Evolutionary conservation across 2,888 invertebrate species (phyloP).

Genomic region (Chrysolina oricalcia): DNA sequence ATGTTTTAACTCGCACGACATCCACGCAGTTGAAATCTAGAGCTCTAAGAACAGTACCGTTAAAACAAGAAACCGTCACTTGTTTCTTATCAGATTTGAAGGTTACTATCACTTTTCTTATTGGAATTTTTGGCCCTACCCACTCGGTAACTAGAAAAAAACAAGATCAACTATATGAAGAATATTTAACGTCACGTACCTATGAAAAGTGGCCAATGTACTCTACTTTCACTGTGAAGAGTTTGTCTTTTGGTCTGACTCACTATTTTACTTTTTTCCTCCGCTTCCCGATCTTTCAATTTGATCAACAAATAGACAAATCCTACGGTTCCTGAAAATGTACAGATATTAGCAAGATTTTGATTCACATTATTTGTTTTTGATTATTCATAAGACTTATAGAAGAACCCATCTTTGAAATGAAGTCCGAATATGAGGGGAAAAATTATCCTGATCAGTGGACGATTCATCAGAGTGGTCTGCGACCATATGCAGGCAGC

Average conservation of each 20-base stretch:
- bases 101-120: slow-evolving; percentile 68
- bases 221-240: slow-evolving; percentile 53
- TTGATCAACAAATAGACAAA: slow-evolving; percentile 56
- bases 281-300: slow-evolving; percentile 51
- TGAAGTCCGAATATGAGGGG: no score
- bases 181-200: slow-evolving; percentile 49
- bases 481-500: no score
- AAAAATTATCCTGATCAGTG: no score
- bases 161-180: no score
- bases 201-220: slow-evolving; percentile 57
- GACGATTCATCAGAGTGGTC: no score
- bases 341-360: no score
- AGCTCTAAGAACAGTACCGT: slow-evolving; percentile 69
- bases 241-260: slow-evolving; percentile 54
- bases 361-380: no score
- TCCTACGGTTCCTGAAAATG: slow-evolving; percentile 57
- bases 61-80: slow-evolving; percentile 68
- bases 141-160: slow-evolving; percentile 67
- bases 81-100: slow-evolving; percentile 66
- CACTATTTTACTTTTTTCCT: slow-evolving; percentile 38
- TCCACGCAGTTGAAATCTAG: slow-evolving; percentile 66
- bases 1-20: slow-evolving; percentile 61
- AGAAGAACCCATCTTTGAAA: no score
- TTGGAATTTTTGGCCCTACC: slow-evolving; percentile 66
- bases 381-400: no score